Base-by-base conservation (phyloP, 2,113 vertebrate species). In the Oryzias javanicus region DNA sequence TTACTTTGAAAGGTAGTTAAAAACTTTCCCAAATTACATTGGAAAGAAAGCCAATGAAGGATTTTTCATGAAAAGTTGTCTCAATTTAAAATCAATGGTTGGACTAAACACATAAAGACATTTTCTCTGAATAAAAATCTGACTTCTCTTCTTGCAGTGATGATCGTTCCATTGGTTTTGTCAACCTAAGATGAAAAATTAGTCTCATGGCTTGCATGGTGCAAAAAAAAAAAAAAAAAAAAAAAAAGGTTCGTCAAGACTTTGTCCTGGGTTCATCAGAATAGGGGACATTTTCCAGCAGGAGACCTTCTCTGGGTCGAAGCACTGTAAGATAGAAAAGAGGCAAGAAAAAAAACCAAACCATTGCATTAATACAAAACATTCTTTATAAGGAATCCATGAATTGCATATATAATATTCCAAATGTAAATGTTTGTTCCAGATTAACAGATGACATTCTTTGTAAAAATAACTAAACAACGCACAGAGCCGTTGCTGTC, bases 281-380 rank as follows among this genome's bases (percentile, higher is more conserved):
- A 72, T 90, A 93, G 0, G 92, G 92, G 4, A 90, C 84, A 35
- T 93, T 93, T 76, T 93, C 90, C 40, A 90, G 64, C 0, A 93
- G 67, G 35, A 88, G 85, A 14, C 59, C 67, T 13, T 90, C 72
- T 65, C 92, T 84, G 14, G 91, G 89, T 29, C 90, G 86, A 48
- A 93, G 87, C 60, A 85, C 91, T 92, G 75, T 13, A 50, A 20
- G 42, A 25, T 13, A 49, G 7, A 67, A 5, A 15, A 6, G 29
- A 14, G 19, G 7, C 24, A 4, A 60, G 27, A 13, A 6, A 35
- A 13, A 49, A 15, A n/a, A n/a, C n/a, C n/a, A n/a, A n/a, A n/a
- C n/a, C 44, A 62, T 24, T 4, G 14, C 3, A 19, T 18, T 19
- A 19, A 47, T 4, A 47, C 12, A 3, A 8, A 7, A 47, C 4